Evolutionary conservation across 30 jellyfish, hydroid and myxozoan species (phyloP).

Genomic region (Chironex yamaguchii): DNA sequence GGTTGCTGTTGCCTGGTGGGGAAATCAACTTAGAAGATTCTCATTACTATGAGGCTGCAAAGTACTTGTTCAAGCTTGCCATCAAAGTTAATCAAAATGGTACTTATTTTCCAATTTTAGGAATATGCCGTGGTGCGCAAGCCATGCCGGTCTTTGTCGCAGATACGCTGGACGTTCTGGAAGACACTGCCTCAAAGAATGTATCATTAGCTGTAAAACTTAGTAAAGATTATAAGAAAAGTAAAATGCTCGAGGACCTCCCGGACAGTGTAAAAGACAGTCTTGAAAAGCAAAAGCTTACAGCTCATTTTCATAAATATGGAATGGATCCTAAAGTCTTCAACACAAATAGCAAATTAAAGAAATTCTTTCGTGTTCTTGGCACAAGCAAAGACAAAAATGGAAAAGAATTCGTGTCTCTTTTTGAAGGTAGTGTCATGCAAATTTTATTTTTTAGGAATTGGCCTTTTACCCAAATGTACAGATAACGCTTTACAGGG

Average conservation of each 20-base stretch:
- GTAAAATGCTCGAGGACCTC: slow-evolving; percentile 59
- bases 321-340: slow-evolving; percentile 66
- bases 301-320: slow-evolving; percentile 73
- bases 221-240: slow-evolving; percentile 25
- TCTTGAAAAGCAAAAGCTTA: slow-evolving; percentile 37
- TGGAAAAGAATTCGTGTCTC: slow-evolving; percentile 70
- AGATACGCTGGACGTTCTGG: slow-evolving; percentile 12
- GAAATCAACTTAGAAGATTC: slow-evolving; percentile 73
- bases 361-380: slow-evolving; percentile 23
- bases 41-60: slow-evolving; percentile 46
- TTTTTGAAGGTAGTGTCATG: slow-evolving; percentile 73
- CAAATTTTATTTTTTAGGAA: too few species aligned
- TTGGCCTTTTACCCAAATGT: too few species aligned
- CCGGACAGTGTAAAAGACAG: slow-evolving; percentile 47
- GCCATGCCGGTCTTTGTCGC: slow-evolving; percentile 73
- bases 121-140: slow-evolving; percentile 82
- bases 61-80: slow-evolving; percentile 51
- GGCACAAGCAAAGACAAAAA: slow-evolving; percentile 53
- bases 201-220: slow-evolving; percentile 67
- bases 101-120: slow-evolving; percentile 63
- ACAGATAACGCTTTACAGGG: too few species aligned
- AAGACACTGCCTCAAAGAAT: slow-evolving; percentile 43
- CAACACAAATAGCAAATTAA: not conserved
- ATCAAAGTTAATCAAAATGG: slow-evolving; percentile 45
- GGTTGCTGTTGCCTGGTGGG: slow-evolving; percentile 83